Base-by-base conservation (phyloP, 2,888 invertebrate species). In the Yponomeuta evonymella region DNA sequence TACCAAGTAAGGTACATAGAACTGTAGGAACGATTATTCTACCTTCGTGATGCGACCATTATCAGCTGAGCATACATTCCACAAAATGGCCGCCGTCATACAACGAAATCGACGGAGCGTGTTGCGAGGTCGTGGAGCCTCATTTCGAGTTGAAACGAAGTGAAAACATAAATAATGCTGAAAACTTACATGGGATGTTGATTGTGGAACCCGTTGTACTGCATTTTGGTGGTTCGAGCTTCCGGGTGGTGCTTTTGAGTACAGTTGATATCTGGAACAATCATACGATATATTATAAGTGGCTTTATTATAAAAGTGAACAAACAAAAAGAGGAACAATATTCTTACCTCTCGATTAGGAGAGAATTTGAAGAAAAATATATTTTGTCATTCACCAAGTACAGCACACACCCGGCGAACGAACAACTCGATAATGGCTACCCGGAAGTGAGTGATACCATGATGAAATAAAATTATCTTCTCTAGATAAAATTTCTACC, bases 371-470 rank as follows among this genome's bases (percentile, higher is more conserved):
- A 79, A 63, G n/a, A 66, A 82, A 81, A 80, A 77, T 79, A 80
- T 79, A 77, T 77, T 77, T 84, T 86, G 77, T 85, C 90, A 90
- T 90, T 85, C 87, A 86, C 87, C 81, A 82, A 83, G 82, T 83
- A 70, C 83, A 79, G 81, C 74, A 80, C 89, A 88, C 86, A 90
- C 92, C 91, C 92, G 93, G 93, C 91, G 93, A 93, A 93, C 91
- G 94, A 94, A 94, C 94, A 94, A 94, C 93, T 93, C 93, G 90
- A 89, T 92, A 93, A 93, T 93, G 93, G 91, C 86, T 71, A 81
- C 80, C 23, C 81, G 76, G 76, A 74, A 74, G 70, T 70, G 51
- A 71, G 68, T 8, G 71, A 72, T 68, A 67, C 73, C 67, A 58
- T 15, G 4, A 58, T 15, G 8, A 58, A 15, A 58, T 58, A 2